Conservation (phyloP, 2,113 vertebrate genomes). For the Malurus cyaneus region DNA sequence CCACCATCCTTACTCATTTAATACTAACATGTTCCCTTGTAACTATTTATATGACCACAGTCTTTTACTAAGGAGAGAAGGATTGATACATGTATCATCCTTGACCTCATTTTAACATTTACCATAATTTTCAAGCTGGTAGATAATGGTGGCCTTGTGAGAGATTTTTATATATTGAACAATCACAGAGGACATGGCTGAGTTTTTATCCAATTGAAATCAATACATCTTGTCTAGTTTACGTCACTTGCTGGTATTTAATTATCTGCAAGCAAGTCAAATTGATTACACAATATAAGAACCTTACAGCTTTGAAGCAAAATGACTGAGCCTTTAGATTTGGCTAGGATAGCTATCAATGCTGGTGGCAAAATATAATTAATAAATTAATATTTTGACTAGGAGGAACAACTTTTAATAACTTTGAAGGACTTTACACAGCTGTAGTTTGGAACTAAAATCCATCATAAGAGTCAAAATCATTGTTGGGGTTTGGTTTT, state of each 20-base stretch:
- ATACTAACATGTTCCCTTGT: background rate
- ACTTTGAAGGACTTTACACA: background rate
- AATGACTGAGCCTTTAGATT: background rate
- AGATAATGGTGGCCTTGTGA: background rate
- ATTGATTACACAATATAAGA: slow-evolving; percentile 36
- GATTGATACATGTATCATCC: background rate
- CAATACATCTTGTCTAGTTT: background rate
- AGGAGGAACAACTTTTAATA: background rate
- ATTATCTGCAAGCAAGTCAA: slow-evolving; percentile 39
- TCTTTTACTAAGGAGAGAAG: background rate
- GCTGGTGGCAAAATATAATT: slow-evolving; percentile 44
- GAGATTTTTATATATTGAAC: background rate
- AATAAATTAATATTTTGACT: background rate
- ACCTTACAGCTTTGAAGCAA: slow-evolving; percentile 26
- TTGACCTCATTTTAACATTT: background rate
- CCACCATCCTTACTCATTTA: background rate
- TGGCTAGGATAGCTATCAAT: slow-evolving; percentile 9
- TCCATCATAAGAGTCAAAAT: background rate
- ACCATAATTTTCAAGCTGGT: background rate
- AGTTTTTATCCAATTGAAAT: slow-evolving; percentile 21
- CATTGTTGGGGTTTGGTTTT: background rate
- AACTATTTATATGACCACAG: background rate
- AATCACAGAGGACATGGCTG: background rate
- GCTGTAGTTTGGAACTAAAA: background rate
- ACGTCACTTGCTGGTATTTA: background rate